Conservation (phyloP, 2,113 vertebrate genomes). For the Oncorhynchus kisutch region DNA sequence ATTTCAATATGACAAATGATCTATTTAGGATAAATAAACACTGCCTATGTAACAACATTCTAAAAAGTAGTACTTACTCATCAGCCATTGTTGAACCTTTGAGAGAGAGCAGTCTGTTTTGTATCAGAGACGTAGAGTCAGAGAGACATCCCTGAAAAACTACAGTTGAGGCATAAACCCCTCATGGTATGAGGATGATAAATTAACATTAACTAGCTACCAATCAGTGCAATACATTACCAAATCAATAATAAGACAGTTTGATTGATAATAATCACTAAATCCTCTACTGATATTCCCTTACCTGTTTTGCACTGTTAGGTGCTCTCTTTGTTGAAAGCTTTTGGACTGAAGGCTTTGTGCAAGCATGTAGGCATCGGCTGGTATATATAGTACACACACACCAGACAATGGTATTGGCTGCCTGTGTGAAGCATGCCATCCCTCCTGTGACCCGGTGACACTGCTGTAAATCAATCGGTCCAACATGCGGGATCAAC, state of each 20-base stretch:
- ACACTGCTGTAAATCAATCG: conserved; percentile 6
- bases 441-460: not conserved
- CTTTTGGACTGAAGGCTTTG: conserved; percentile 7
- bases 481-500: conserved; percentile 1
- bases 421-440: not conserved
- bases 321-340: conserved; percentile 1
- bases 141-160: not conserved
- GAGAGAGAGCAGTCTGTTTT: conserved; percentile 17
- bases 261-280: not conserved
- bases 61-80: conserved; percentile 47
- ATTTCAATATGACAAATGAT: no score
- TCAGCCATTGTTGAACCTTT: conserved; percentile 51
- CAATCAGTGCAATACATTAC: not conserved
- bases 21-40: not conserved
- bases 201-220: not conserved
- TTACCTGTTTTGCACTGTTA: conserved; percentile 12
- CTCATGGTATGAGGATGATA: not conserved
- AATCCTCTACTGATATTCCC: not conserved
- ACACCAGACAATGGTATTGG: conserved; percentile 1
- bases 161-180: not conserved
- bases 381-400: conserved; percentile 25
- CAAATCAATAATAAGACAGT: not conserved
- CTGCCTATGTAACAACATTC: not conserved
- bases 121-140: not conserved
- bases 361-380: conserved; percentile 1